Evolutionary conservation across 2,888 invertebrate species (phyloP), one percentile per base, ranked within the genome.

Genomic region (Podabrus alpinus): DNA sequence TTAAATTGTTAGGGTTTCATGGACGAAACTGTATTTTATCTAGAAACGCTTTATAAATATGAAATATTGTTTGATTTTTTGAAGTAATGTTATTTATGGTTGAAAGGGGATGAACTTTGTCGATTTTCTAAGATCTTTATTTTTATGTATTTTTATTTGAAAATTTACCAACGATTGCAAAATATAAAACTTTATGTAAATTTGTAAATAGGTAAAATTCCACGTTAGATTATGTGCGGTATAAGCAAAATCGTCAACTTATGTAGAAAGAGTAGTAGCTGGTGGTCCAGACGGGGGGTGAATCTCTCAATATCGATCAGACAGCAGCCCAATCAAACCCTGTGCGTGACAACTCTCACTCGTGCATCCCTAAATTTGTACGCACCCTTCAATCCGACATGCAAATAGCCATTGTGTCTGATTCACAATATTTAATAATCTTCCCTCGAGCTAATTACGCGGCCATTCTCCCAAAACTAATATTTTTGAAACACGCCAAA

Each of bases 291-390:
- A 85, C 85, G 84, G 82, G 83, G 85, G 85, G 86, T 85, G 86
- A 86, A 86, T 86, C 86, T 86, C 84, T 85, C 85, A 85, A 86
- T 87, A 86, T 86, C 86, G 86, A 86, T 86, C 86, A 86, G 86
- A 78, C 83, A 84, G 86, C 84, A 86, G 87, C 84, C 87, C 87
- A 87, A 87, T 87, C 87, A 87, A 87, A 86, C 86, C 84, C 83
- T 86, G 87, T 87, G 87, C 87, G 87, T 87, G 87, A 87, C 87
- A 87, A 77, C 77, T 77, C 70, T 77, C 74, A 77, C 77, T 77
- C 69, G 66, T 68, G 70, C 68, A 70, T 67, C 72, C 75, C 69
- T 16, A 64, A 66, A 66, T 62, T 15, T 68, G 16, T 66, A 66
- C 75, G 67, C 75, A 69, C 71, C 75, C 69, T 69, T 19, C 21